Evolutionary conservation across 2,888 invertebrate species (phyloP), one percentile per base, ranked within the genome.

Genomic region (Drosophila falleni): DNA sequence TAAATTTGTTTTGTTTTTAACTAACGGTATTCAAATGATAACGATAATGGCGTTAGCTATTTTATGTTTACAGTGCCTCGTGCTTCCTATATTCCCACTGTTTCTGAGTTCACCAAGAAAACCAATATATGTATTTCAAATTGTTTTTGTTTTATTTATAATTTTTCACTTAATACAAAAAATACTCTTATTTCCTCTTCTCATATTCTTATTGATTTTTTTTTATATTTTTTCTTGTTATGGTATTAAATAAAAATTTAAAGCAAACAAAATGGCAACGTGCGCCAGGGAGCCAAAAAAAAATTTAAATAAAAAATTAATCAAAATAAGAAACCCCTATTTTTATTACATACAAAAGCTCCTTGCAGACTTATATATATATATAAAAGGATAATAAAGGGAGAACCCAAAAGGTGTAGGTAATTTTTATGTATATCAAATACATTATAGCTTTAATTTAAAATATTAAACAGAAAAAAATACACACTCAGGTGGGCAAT

Each of bases 221-320:
- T 50, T 68, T 46, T 53, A 5, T 49, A 49, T 71, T 56, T 75
- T 71, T 46, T 61, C 54, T 84, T 75, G 72, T 81, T 84, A 75
- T 77, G 67, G 72, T 87, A 75, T 81, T 76, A 68, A 78, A 78
- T 74, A 76, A 88, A 78, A 78, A 80, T 66, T 76, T 74, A 71
- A 88, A 80, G 83, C 86, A 74, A 88, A 85, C 82, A 87, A 82
- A 85, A 86, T 88, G 84, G 84, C 88, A 85, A 69, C 67, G 65
- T 71, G 73, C 66, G 82, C 82, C 83, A 64, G 71, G 77, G 72
- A 85, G 76, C 81, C 69, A 72, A 72, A 74, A 46, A 70, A 50
- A 53, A 23, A 56, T 26, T 68, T 51, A 42, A 53, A 49, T 69
- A 59, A 55, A 29, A 51, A 51, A 46, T 41, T 41, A 39, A 46